These are phyloP conservation scores for Erannis defoliaria DNA, from an alignment of 2,888 invertebrate species.

Conservation along the genomic window DNA sequence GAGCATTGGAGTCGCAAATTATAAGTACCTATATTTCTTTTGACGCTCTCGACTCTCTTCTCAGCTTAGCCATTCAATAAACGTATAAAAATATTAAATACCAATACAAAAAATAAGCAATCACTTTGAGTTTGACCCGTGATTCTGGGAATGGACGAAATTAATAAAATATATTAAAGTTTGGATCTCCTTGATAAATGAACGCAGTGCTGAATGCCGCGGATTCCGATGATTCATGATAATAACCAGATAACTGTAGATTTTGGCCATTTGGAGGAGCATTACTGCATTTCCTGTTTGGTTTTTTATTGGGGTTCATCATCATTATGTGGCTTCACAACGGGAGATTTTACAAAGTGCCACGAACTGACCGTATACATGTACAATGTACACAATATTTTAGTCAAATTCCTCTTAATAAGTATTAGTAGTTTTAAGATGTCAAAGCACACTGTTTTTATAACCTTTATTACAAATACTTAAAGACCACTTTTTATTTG, in stretches of 20 bases:
- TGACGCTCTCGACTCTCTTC: background rate
- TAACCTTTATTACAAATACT: too few relatives aligned
- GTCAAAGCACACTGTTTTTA: background rate
- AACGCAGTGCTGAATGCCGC: constrained; percentile 39
- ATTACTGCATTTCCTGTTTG: constrained; percentile 18
- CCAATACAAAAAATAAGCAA: constrained; percentile 9
- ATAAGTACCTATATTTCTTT: too few relatives aligned
- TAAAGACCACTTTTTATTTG: too few relatives aligned
- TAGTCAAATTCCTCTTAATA: too few relatives aligned
- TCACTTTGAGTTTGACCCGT: constrained; percentile 10
- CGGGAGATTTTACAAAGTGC: background rate
- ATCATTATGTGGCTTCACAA: constrained; percentile 11
- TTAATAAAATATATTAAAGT: constrained; percentile 24
- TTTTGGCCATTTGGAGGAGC: constrained; percentile 12
- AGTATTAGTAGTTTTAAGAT: too few relatives aligned
- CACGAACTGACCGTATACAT: too few relatives aligned
- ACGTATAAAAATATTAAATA: constrained; percentile 10
- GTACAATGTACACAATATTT: too few relatives aligned
- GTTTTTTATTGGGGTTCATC: constrained; percentile 10
- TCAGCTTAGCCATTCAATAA: constrained; percentile 8
- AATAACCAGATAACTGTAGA: constrained; percentile 38
- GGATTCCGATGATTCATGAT: constrained; percentile 48
- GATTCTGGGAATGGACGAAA: constrained; percentile 25
- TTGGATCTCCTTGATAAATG: constrained; percentile 52
- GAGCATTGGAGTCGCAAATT: constrained; percentile 1